These are phyloP conservation scores for Calephelis virginiensis DNA, from an alignment of 1,140 invertebrate genomes.

Conservation along the genomic window DNA sequence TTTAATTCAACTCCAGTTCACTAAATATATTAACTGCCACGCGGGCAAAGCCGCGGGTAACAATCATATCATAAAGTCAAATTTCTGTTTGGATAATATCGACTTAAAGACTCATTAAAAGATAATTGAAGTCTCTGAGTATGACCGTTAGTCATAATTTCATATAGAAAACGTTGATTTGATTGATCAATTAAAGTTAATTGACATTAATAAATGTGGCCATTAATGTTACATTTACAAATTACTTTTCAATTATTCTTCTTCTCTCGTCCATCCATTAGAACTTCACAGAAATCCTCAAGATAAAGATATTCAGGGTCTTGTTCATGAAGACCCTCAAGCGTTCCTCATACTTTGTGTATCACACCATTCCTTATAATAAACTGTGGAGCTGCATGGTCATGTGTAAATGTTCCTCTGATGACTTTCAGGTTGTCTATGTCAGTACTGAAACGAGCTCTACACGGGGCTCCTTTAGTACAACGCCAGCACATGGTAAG, in stretches of 20 bases:
- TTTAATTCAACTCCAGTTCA: too few species aligned
- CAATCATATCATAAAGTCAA: too few species aligned
- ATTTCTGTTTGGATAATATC: too few species aligned
- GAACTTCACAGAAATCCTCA: conserved; percentile 9
- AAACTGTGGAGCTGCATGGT: conserved; percentile 15
- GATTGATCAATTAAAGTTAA: too few species aligned
- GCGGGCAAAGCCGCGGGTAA: too few species aligned
- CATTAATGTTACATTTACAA: not conserved
- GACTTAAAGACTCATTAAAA: too few species aligned
- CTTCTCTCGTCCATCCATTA: not conserved
- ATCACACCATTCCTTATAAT: conserved; percentile 16
- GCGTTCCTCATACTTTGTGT: conserved; percentile 9
- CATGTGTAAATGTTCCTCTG: conserved; percentile 6
- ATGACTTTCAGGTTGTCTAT: conserved; percentile 8
- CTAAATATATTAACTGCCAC: too few species aligned
- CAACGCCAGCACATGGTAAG: conserved; percentile 22
- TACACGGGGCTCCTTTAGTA: conserved; percentile 23
- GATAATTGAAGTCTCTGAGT: too few species aligned
- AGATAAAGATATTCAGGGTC: conserved; percentile 14
- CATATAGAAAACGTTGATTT: too few species aligned
- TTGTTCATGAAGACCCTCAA: conserved; percentile 5
- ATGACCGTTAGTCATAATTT: too few species aligned
- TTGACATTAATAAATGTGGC: too few species aligned
- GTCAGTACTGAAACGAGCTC: conserved; percentile 28
- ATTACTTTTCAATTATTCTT: not conserved